These are phyloP conservation scores for Julus scandinavius DNA, from an alignment of 2,888 invertebrate species.

Conservation along the genomic window DNA sequence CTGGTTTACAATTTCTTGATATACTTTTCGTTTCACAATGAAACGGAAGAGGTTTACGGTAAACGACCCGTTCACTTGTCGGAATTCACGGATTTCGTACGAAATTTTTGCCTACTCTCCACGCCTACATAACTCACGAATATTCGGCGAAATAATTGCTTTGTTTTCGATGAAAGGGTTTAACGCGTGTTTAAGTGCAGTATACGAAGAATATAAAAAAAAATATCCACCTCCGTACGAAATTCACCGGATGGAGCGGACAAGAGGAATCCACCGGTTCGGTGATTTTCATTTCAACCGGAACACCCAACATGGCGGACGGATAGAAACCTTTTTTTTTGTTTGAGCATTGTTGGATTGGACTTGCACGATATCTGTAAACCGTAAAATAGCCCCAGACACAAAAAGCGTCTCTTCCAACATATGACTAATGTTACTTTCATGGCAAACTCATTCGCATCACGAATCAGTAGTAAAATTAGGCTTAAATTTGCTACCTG, in stretches of 20 bases:
- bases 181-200: not conserved
- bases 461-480: not conserved
- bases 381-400: not conserved
- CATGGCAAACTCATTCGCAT: not conserved
- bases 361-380: not conserved
- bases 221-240: not conserved
- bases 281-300: not conserved
- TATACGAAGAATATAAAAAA: not conserved
- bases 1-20: not conserved
- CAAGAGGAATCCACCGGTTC: slow-evolving; percentile 17
- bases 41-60: not conserved
- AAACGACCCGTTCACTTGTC: slow-evolving; percentile 14
- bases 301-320: slow-evolving; percentile 18
- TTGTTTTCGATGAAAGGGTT: slow-evolving; percentile 33
- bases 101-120: not conserved
- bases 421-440: slow-evolving; percentile 3
- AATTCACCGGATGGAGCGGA: slow-evolving; percentile 19
- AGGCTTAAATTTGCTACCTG: not conserved
- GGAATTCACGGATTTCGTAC: not conserved
- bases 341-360: not conserved
- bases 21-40: not conserved
- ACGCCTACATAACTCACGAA: slow-evolving; percentile 15
- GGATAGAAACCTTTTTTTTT: not conserved
- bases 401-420: not conserved
- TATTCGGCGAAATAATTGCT: not conserved